Base-by-base conservation (phyloP, 1,140 invertebrate species). In the Bilobella aurantiaca region DNA sequence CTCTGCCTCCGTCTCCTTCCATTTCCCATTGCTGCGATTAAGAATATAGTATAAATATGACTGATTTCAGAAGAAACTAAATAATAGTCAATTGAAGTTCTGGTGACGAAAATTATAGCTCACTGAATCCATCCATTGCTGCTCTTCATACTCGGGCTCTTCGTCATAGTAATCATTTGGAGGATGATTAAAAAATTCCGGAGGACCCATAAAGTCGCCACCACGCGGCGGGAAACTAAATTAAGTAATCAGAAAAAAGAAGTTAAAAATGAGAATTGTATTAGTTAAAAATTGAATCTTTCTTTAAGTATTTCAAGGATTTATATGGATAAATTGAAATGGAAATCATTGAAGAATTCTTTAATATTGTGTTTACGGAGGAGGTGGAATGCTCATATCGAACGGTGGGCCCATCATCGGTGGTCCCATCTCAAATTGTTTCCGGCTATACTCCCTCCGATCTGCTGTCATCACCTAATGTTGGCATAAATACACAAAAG, bases 381-480 rank as follows among this genome's bases (percentile, higher is more conserved):
- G 71, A 25, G 71, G 71, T 37, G 71, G 71, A 42, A 73, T 62
- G 56, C 64, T 70, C 63, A 69, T 70, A 46, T 73, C 67, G 65
- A 73, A 73, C 21, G 53, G 79, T 75, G 46, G 78, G 61, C 62
- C 82, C 80, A 84, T 62, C 49, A 84, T 82, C 62, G 80, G 79
- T 3, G 78, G 81, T 27, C 80, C 80, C 69, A 81, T 79, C 64
- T 80, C 81, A 67, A 79, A 81, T 32, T 74, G 71, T 74, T 85
- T 85, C 53, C 87, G 80, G 46, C 84, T 88, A 76, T 91, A 91
- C 75, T 91, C 89, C 61, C 89, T 80, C 67, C 89, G 83, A 76
- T 91, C 89, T 3, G 88, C 89, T 18, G 88, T 91, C 88, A 91
- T 91, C 12, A 89, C 87, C 83, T 85, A 69, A n/a, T n/a, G 63